Base-by-base conservation (phyloP, 2,888 invertebrate genomes). In the Folsomia candida region DNA sequence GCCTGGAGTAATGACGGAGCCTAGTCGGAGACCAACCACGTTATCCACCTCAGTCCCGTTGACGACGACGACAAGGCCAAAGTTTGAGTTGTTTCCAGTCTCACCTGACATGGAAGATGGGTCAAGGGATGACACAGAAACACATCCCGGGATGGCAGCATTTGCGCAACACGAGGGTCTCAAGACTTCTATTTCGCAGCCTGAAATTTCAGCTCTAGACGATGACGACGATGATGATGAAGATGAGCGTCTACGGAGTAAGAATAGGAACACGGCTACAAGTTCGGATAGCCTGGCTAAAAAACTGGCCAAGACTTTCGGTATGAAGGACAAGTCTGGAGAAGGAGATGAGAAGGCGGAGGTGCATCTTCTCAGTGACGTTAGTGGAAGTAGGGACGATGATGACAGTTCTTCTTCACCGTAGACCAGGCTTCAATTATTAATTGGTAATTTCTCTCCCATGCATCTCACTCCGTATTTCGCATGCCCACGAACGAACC, bases 271-370 rank as follows among this genome's bases (percentile, higher is more conserved):
- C 24, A 62, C 59, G 58, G 24, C 64, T 26, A 22, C 28, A 22
- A 65, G 66, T 59, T 63, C 59, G 22, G 71, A 74, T 11, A 70
- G 64, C 26, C 60, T 79, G 26, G 72, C 75, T 6, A 68, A 71
- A 28, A 74, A 74, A 57, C 64, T 79, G 9, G 78, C 78, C 2
- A 77, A 79, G 70, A 75, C 77, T 11, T 75, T 79, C 24, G 77
- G 78, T 0, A 67, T 76, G 20, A 74, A 71, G 54, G 77, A 76
- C 11, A 76, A 75, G 29, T 70, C 75, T 1, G 66, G 67, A 4
- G 59, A 22, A 4, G 69, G 68, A 18, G 71, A 71, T 29, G 74
- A 73, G 26, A 75, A 71, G 59, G 66, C 75, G 0, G 78, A 76
- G 25, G 72, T 71, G 11, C 77, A 76, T 71, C 74, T 79, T 14